phyloP scores from a whole-genome alignment of 2,113 vertebrate genomes.

The Alosa alosa region DNA sequence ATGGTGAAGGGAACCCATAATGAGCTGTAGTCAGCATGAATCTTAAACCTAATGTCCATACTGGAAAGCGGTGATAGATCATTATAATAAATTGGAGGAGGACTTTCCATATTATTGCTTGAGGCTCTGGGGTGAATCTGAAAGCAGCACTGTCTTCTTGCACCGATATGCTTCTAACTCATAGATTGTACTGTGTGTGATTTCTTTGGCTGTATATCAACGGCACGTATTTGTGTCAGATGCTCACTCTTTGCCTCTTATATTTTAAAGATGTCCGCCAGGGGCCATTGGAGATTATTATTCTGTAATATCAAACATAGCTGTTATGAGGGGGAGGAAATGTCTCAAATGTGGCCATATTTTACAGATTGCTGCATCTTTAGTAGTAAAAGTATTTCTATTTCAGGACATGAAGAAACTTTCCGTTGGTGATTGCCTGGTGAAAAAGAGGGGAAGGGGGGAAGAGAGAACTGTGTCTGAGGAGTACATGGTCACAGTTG shows the following conservation, averaged over 20 bases:
- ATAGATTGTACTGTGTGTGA: conserved; percentile 7
- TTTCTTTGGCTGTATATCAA: conserved; percentile 12
- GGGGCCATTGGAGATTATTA: not conserved
- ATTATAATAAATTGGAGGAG: conserved; percentile 67
- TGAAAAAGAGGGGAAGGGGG: not conserved
- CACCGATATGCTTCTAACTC: not conserved
- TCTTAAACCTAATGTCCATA: conserved; percentile 69
- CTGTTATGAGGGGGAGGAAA: not conserved
- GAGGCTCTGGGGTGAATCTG: conserved; percentile 25
- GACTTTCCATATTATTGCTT: conserved; percentile 47
- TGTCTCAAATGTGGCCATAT: not conserved
- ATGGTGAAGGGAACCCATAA: conserved; percentile 72
- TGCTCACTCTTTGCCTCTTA: not conserved
- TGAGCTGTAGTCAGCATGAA: conserved; percentile 68
- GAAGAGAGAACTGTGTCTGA: not conserved
- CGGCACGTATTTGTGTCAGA: not conserved
- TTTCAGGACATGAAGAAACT: not conserved
- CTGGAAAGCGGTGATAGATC: conserved; percentile 68
- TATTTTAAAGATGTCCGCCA: conserved; percentile 5
- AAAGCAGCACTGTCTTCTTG: not conserved
- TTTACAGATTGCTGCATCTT: not conserved
- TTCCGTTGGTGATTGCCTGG: not conserved
- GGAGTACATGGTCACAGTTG: not conserved
- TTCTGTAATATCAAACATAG: conserved; percentile 1
- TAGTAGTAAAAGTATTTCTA: not conserved